A percentile compares a stretch with the other conserved stretches of the same genome.
These are phyloP conservation scores for Myxocyprinus asiaticus DNA, from an alignment of 2,113 vertebrate genomes.

Conservation along the genomic window DNA sequence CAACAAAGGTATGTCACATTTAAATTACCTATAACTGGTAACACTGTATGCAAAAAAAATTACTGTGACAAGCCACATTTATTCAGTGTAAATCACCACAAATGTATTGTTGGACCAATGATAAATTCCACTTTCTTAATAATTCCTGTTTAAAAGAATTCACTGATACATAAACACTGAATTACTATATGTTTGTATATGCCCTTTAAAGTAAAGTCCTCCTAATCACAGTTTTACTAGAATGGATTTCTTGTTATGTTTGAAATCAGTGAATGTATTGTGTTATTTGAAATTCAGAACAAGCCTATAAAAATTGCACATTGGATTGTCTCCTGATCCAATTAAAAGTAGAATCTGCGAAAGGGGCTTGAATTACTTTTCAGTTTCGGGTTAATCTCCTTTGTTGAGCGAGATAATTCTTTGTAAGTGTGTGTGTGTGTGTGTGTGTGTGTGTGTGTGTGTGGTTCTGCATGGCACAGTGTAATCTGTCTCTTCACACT, in stretches of 20 bases:
- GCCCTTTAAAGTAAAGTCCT: neutral
- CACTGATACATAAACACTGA: neutral
- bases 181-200: neutral
- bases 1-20: no score
- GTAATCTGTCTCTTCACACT: constrained; percentile 68
- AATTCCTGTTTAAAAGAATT: neutral
- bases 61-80: no score
- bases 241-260: neutral
- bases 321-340: constrained; percentile 42
- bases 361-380: constrained; percentile 68
- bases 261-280: neutral
- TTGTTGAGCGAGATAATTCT: constrained; percentile 62
- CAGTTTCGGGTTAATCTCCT: constrained; percentile 70
- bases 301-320: constrained; percentile 11
- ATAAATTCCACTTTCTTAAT: neutral
- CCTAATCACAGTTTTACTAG: neutral
- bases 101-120: no score
- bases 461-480: constrained; percentile 58
- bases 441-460: constrained; percentile 2
- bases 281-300: neutral
- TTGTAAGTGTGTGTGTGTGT: neutral
- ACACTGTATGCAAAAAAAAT: no score
- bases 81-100: no score
- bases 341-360: constrained; percentile 33
- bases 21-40: no score